These are phyloP conservation scores for Oscheius sp. DNA, from an alignment of 2,888 invertebrate genomes.

Conservation along the genomic window DNA sequence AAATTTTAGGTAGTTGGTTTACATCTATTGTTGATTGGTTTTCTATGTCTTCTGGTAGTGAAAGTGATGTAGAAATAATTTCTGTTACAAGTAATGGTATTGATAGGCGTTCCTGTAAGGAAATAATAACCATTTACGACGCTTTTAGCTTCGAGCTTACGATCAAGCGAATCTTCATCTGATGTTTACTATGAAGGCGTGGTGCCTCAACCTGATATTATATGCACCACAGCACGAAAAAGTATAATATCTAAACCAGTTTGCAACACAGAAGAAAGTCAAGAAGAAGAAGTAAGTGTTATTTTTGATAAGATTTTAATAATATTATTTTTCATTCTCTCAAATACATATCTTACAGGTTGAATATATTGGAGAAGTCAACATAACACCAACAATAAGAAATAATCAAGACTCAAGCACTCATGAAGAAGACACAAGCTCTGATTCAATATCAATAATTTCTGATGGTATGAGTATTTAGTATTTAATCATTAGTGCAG, in stretches of 20 bases:
- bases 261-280: slow-evolving; percentile 2
- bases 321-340: not conserved
- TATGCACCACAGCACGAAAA: slow-evolving; percentile 1
- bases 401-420: not conserved
- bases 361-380: slow-evolving; percentile 13
- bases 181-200: not conserved
- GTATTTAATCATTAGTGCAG: not conserved
- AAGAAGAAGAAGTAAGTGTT: not conserved
- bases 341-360: not conserved
- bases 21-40: too few relatives aligned
- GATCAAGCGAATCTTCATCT: not conserved
- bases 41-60: too few relatives aligned
- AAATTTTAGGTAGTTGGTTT: too few relatives aligned
- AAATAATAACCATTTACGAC: too few relatives aligned
- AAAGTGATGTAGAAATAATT: too few relatives aligned
- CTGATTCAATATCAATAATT: slow-evolving; percentile 24
- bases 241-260: not conserved
- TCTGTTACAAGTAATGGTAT: too few relatives aligned
- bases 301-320: not conserved
- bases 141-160: too few relatives aligned
- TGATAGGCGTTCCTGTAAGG: too few relatives aligned
- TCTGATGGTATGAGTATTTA: slow-evolving; percentile 1
- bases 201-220: not conserved
- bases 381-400: not conserved
- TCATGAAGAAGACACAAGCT: slow-evolving; percentile 2